Evolutionary conservation across 2,113 vertebrate genomes (phyloP).

Genomic region (Rhodinocichla rosea): DNA sequence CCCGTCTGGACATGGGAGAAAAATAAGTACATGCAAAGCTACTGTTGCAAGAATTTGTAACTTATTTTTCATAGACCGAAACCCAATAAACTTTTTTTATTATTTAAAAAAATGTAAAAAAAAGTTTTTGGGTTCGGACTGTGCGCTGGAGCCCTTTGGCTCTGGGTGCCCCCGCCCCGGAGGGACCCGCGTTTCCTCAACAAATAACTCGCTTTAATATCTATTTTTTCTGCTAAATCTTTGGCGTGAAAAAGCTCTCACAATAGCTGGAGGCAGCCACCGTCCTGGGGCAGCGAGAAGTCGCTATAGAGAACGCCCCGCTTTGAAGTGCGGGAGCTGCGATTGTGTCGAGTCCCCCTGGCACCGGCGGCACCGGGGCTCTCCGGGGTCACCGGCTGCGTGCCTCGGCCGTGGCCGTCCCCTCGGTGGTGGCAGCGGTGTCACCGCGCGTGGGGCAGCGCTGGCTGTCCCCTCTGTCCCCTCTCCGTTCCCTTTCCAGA

Average conservation of each 20-base stretch:
- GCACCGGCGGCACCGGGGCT: background rate
- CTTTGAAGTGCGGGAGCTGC: constrained; percentile 28
- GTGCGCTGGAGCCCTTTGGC: background rate
- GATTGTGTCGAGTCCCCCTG: constrained; percentile 3
- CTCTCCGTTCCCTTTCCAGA: background rate
- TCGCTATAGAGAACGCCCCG: constrained; percentile 1
- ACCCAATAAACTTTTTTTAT: constrained; percentile 53
- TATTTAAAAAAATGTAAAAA: background rate
- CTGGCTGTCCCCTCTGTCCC: background rate
- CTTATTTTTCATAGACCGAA: constrained; percentile 73
- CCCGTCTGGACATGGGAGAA: constrained; percentile 83
- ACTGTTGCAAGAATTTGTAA: constrained; percentile 89
- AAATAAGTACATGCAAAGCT: constrained; percentile 82
- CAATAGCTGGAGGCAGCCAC: constrained; percentile 42
- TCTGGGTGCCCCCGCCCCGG: background rate
- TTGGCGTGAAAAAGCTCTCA: constrained; percentile 14
- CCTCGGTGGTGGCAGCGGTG: background rate
- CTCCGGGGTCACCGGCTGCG: background rate
- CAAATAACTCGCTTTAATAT: constrained; percentile 17
- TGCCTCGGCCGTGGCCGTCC: background rate
- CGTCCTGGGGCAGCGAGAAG: constrained; percentile 56
- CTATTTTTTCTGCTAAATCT: constrained; percentile 27
- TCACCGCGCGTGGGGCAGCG: background rate
- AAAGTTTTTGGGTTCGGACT: constrained; percentile 1
- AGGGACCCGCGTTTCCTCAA: background rate